Percentiles rank a stretch among this genome's conserved stretches.
phyloP scores from a whole-genome alignment of 1,140 invertebrate genomes.

The Cotesia typhae region DNA sequence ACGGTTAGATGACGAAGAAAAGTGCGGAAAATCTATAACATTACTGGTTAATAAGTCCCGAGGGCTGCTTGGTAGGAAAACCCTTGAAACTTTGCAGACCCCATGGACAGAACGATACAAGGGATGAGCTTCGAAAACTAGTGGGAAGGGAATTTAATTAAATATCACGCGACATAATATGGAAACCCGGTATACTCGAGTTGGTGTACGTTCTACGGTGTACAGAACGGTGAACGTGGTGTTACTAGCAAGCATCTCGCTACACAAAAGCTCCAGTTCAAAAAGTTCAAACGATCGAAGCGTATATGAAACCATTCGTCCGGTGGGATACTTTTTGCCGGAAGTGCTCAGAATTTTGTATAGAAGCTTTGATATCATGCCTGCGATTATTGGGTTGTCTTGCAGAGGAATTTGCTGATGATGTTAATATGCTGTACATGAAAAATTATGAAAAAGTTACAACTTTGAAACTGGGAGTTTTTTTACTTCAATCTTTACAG shows the following conservation, averaged over 20 bases:
- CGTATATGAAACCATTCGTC: slow-evolving; percentile 11
- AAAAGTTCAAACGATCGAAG: slow-evolving; percentile 46
- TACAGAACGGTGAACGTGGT: slow-evolving; percentile 29
- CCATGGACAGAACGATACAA: slow-evolving; percentile 37
- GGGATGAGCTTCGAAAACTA: slow-evolving; percentile 32
- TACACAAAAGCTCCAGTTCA: slow-evolving; percentile 29
- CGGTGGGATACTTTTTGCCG: slow-evolving; percentile 16
- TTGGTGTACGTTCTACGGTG: neutral
- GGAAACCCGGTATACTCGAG: slow-evolving; percentile 25
- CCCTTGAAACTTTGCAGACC: slow-evolving; percentile 57
- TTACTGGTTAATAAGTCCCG: slow-evolving; percentile 50
- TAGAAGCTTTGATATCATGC: slow-evolving; percentile 40
- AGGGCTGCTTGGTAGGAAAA: slow-evolving; percentile 37
- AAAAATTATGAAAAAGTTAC: too few relatives aligned
- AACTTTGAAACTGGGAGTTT: too few relatives aligned
- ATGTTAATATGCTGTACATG: neutral
- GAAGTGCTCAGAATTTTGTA: slow-evolving; percentile 38
- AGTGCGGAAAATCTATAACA: slow-evolving; percentile 43
- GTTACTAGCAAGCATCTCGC: slow-evolving; percentile 45
- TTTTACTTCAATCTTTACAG: too few relatives aligned
- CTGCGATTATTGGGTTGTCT: neutral
- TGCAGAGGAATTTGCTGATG: neutral
- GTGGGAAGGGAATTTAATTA: slow-evolving; percentile 53
- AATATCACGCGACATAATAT: slow-evolving; percentile 57
- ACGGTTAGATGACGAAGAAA: neutral